These are phyloP conservation scores for Presbytis comata DNA, from an alignment of 2,797 vertebrate species.

Conservation along the genomic window DNA sequence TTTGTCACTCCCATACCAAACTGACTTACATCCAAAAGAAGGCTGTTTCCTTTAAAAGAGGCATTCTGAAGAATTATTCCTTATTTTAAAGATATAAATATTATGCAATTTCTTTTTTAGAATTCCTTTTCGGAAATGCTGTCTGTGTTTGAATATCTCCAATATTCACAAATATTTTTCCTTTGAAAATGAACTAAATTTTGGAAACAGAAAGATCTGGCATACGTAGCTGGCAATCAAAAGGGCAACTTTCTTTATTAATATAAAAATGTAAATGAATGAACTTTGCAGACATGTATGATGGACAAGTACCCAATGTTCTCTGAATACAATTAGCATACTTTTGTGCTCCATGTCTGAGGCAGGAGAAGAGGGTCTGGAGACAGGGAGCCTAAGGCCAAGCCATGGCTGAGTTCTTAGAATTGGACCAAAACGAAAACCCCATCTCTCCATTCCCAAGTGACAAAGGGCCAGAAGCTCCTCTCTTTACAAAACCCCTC, in stretches of 20 bases:
- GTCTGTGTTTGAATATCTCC: neutral
- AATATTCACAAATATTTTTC: constrained; percentile 22
- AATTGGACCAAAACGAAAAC: neutral
- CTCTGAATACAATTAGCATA: neutral
- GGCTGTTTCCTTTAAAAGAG: neutral
- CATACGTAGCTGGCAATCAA: neutral
- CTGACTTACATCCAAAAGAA: neutral
- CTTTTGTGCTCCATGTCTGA: neutral
- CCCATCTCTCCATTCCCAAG: neutral
- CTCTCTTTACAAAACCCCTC: neutral
- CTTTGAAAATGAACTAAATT: constrained; percentile 8
- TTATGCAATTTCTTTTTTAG: neutral
- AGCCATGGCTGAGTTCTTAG: neutral
- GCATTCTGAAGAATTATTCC: neutral
- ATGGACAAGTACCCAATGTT: neutral
- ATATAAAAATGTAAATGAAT: neutral
- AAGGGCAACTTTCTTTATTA: neutral
- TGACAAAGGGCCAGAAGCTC: neutral
- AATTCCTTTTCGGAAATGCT: neutral
- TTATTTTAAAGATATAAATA: constrained; percentile 13
- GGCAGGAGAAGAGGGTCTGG: neutral
- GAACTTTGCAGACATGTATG: neutral
- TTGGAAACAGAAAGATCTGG: constrained; percentile 7
- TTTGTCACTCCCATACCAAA: constrained; percentile 14
- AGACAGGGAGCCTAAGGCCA: neutral